Conservation (phyloP, 2,888 invertebrate species). For the Calameuta pallipes region DNA sequence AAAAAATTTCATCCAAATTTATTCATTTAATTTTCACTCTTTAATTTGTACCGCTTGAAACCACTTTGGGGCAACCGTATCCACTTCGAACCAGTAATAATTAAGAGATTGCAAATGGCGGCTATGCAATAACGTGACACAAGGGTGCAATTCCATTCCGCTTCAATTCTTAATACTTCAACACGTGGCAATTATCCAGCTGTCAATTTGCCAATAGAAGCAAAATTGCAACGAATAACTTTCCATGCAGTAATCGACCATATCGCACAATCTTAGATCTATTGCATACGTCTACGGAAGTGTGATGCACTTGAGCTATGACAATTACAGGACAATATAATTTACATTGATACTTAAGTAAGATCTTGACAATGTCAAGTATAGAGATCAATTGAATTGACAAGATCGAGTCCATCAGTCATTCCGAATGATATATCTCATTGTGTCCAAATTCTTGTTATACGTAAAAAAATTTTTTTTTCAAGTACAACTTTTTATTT, state of each 20-base stretch:
- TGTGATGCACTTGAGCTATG: background rate
- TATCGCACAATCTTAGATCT: background rate
- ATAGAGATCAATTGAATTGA: constrained; percentile 24
- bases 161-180: background rate
- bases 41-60: background rate
- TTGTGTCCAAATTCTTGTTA: background rate
- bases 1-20: background rate
- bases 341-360: background rate
- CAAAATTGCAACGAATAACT: background rate
- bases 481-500: background rate
- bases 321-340: background rate
- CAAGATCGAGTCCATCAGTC: background rate
- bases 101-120: background rate
- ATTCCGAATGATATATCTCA: background rate
- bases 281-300: background rate
- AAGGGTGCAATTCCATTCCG: background rate
- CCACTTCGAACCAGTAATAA: background rate
- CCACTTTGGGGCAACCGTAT: background rate
- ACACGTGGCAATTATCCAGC: background rate
- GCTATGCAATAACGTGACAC: background rate
- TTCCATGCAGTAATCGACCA: background rate
- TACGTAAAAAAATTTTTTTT: background rate
- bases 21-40: background rate
- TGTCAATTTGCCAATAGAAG: background rate
- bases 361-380: constrained; percentile 21